Conservation (phyloP, 1,140 invertebrate genomes). For the Venustaconcha ellipsiformis region DNA sequence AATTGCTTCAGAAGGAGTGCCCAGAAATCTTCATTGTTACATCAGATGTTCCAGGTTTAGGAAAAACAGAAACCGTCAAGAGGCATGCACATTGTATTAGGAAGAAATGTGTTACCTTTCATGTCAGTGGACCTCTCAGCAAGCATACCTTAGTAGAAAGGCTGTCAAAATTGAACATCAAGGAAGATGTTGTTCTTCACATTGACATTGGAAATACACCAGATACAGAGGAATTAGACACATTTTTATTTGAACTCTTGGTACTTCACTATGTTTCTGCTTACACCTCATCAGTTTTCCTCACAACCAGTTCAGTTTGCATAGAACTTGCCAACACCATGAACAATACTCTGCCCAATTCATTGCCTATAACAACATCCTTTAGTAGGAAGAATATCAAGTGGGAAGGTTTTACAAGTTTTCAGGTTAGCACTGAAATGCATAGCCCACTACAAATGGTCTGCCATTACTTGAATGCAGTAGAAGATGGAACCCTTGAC, state of each 20-base stretch:
- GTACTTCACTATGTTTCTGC: slow-evolving; percentile 27
- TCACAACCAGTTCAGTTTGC: slow-evolving; percentile 19
- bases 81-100: too few species aligned
- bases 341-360: slow-evolving; percentile 28
- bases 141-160: slow-evolving; percentile 19
- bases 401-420: slow-evolving; percentile 31
- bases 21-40: slow-evolving; percentile 12
- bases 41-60: slow-evolving; percentile 34
- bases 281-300: slow-evolving; percentile 11
- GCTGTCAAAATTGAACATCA: slow-evolving; percentile 16
- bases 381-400: slow-evolving; percentile 31
- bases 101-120: too few species aligned
- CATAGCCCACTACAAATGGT: slow-evolving; percentile 46
- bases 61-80: too few species aligned
- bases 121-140: slow-evolving; percentile 26
- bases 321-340: slow-evolving; percentile 46
- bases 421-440: slow-evolving; percentile 32
- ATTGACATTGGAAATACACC: slow-evolving; percentile 34
- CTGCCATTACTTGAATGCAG: slow-evolving; percentile 33
- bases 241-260: slow-evolving; percentile 41
- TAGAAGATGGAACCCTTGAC: slow-evolving; percentile 26
- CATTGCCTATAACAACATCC: slow-evolving; percentile 30
- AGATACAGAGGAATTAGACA: slow-evolving; percentile 30
- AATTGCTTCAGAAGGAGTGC: slow-evolving; percentile 12
- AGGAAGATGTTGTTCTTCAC: slow-evolving; percentile 30